Percentiles rank a stretch among this genome's conserved stretches.
These are phyloP conservation scores for Holacanthella duospinosa DNA, from an alignment of 2,888 invertebrate species.

Conservation along the genomic window DNA sequence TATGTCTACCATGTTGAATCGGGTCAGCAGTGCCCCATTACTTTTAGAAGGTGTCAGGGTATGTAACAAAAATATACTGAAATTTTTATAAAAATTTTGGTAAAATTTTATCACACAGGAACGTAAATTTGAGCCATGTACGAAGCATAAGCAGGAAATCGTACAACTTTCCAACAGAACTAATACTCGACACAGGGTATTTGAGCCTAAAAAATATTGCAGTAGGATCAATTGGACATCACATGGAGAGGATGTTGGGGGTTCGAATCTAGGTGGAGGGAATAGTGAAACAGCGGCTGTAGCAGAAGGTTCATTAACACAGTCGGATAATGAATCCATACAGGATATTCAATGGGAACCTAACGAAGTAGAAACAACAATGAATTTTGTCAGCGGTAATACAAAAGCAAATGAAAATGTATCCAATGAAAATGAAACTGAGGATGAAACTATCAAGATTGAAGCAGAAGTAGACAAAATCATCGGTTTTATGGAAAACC, in stretches of 20 bases:
- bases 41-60: conserved; percentile 30
- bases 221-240: conserved; percentile 4
- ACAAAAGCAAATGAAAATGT: conserved; percentile 3
- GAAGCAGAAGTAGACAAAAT: conserved; percentile 8
- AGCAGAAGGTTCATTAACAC: conserved; percentile 33
- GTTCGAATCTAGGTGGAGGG: conserved; percentile 13
- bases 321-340: conserved; percentile 30
- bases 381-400: background rate
- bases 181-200: background rate
- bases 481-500: background rate
- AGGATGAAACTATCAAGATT: conserved; percentile 6
- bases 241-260: background rate
- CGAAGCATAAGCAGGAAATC: conserved; percentile 23
- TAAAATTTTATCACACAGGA: conserved; percentile 21
- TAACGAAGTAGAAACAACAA: background rate
- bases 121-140: conserved; percentile 28
- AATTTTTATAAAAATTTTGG: background rate
- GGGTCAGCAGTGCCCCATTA: conserved; percentile 33
- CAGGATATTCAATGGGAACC: conserved; percentile 9
- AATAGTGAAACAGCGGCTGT: conserved; percentile 36
- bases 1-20: conserved; percentile 29
- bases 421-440: conserved; percentile 10
- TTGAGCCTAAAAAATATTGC: background rate
- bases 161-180: background rate
- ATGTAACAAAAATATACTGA: background rate